Percentiles rank a stretch among this genome's conserved stretches.
phyloP scores from a whole-genome alignment of 2,113 vertebrate species.

The Hipposideros armiger region DNA sequence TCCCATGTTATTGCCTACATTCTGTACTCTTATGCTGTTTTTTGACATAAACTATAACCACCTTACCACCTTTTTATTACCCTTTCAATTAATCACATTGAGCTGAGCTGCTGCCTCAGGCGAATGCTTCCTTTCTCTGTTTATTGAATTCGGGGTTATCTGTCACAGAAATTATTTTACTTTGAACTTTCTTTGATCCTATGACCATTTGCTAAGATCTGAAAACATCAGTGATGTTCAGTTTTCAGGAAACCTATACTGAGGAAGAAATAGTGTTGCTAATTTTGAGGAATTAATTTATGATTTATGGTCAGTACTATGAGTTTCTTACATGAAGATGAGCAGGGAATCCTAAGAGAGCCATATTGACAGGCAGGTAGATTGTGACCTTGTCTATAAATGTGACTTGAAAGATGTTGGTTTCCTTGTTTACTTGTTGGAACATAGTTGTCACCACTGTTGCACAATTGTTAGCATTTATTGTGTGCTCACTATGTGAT shows the following conservation, averaged over 20 bases:
- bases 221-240: conserved; percentile 20
- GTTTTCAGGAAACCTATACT: neutral
- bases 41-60: conserved; percentile 12
- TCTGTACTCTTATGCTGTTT: neutral
- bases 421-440: neutral
- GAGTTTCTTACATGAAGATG: neutral
- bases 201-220: neutral
- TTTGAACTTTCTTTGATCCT: neutral
- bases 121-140: neutral
- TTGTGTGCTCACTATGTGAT: neutral
- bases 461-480: neutral
- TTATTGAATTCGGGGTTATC: neutral
- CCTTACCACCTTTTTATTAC: conserved; percentile 40
- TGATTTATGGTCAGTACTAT: neutral
- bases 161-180: conserved; percentile 12
- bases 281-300: conserved; percentile 51
- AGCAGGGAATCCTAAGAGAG: neutral
- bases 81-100: conserved; percentile 49
- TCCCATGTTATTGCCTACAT: conserved; percentile 35
- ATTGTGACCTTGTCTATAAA: neutral
- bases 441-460: neutral
- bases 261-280: neutral
- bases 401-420: neutral
- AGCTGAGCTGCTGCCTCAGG: neutral
- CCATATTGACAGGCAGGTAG: neutral